Base-by-base conservation (phyloP, 1,140 invertebrate species). In the Drosophila equinoxialis region DNA sequence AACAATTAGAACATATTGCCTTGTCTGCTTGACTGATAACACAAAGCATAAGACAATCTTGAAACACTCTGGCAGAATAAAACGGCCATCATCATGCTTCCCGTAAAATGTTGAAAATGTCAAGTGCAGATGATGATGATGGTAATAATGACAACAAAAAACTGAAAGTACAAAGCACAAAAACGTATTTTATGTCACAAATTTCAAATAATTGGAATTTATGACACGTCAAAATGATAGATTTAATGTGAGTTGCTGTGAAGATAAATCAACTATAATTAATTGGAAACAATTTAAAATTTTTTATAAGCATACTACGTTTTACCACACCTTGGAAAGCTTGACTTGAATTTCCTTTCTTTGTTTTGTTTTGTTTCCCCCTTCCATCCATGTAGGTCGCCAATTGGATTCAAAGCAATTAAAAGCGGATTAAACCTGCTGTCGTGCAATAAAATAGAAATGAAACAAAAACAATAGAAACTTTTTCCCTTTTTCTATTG, bases 321-420 rank as follows among this genome's bases (percentile, higher is more conserved):
- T 13, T 39, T 37, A 48, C 7, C 14, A 48, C 14, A 48, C 45
- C 45, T 48, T 48, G 2, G 3, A 51, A 2, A 11, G 17, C 17
- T 23, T 23, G 45, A 51, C 17, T 23, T 23, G 20, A 3, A 23
- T 20, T 51, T 23, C 7, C 14, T 48, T 45, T 17, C 8, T 2
- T 8, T 8, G 17, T 20, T 48, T 20, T 48, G 2, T 17, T 48
- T 17, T 48, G 0, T 48, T 48, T 48, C 10, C 7, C 14, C 14
- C 14, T 20, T 10, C 17, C 17, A 74, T 48, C 8, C 68, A 74
- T 80, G 77, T 83, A 70, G 84, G 84, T 83, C 84, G 77, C 68
- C 83, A 89, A 89, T 83, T 87, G 83, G 83, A 89, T 87, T 87
- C 83, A 57, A 84, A 70, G 80, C 84, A 87, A 87, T 87, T 87